Evolutionary conservation across 2,113 vertebrate species (phyloP).

Genomic region (Potamarius usumacintae): DNA sequence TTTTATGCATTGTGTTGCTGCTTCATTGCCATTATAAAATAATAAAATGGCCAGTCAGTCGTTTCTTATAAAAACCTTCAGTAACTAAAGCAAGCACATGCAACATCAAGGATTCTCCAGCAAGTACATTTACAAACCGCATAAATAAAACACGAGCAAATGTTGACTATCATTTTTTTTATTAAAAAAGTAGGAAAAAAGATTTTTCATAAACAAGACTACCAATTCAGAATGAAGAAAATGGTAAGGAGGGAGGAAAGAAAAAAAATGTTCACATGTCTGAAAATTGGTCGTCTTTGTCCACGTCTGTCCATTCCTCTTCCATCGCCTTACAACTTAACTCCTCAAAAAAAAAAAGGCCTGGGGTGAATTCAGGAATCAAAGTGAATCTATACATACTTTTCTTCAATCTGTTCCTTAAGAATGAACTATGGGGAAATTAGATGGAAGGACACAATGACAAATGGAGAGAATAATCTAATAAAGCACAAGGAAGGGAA

Average conservation of each 20-base stretch:
- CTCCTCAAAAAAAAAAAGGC: not conserved
- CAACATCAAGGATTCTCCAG: no score
- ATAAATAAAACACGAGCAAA: not conserved
- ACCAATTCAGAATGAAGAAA: conserved; percentile 42
- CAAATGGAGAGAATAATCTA: conserved; percentile 27
- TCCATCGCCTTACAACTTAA: not conserved
- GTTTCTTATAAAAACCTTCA: no score
- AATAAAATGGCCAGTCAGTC: not conserved
- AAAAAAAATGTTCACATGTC: conserved; percentile 37
- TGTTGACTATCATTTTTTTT: conserved; percentile 35
- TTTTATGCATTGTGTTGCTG: not conserved
- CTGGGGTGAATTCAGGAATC: not conserved
- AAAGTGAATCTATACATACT: conserved; percentile 41
- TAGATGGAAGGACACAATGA: not conserved
- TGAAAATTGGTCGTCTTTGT: conserved; percentile 28
- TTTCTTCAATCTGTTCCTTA: conserved; percentile 26
- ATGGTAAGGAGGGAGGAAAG: not conserved
- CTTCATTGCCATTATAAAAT: no score
- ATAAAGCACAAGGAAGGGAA: not conserved
- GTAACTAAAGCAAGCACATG: not conserved
- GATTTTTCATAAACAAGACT: conserved; percentile 41
- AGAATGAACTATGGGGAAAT: not conserved
- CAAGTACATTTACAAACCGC: not conserved
- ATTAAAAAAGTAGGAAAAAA: conserved; percentile 25
- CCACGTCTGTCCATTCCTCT: not conserved